Percentiles rank a stretch among this genome's conserved stretches.
These are phyloP conservation scores for Eueremaeus valkanovi DNA, from an alignment of 2,888 invertebrate species.

Conservation along the genomic window DNA sequence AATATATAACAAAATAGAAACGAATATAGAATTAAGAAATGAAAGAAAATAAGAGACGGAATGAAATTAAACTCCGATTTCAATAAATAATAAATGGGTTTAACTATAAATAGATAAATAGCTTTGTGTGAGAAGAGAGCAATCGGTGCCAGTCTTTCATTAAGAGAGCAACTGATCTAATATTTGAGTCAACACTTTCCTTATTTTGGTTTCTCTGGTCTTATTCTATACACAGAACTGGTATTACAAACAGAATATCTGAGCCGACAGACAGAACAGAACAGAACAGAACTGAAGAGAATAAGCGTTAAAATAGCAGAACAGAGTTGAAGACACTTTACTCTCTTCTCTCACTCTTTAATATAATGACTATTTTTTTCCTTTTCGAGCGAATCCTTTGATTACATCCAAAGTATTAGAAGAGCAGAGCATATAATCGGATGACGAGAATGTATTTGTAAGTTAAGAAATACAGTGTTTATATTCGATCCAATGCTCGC, in stretches of 20 bases:
- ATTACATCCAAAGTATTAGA: neutral
- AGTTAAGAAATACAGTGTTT: neutral
- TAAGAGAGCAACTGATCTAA: neutral
- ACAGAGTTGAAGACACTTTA: too few species aligned
- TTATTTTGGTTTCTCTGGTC: neutral
- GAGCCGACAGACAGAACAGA: neutral
- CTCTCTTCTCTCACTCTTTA: neutral
- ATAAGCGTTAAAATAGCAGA: too few species aligned
- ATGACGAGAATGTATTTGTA: neutral
- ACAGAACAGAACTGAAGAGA: too few species aligned
- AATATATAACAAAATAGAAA: too few species aligned
- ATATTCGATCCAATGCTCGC: too few species aligned
- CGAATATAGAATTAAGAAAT: too few species aligned
- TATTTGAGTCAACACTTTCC: slow-evolving; percentile 2
- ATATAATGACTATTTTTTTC: neutral
- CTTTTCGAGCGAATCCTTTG: neutral
- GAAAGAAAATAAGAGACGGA: too few species aligned
- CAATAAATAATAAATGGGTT: too few species aligned
- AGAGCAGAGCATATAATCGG: neutral
- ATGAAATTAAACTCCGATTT: too few species aligned
- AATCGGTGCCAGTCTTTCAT: neutral
- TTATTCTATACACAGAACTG: neutral
- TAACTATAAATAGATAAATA: neutral
- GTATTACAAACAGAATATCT: neutral
- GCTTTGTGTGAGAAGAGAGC: neutral